Percentiles rank a stretch among this genome's conserved stretches.
These are phyloP conservation scores for Bryconaethiops microstoma DNA, from an alignment of 2,797 vertebrate genomes.

Conservation along the genomic window DNA sequence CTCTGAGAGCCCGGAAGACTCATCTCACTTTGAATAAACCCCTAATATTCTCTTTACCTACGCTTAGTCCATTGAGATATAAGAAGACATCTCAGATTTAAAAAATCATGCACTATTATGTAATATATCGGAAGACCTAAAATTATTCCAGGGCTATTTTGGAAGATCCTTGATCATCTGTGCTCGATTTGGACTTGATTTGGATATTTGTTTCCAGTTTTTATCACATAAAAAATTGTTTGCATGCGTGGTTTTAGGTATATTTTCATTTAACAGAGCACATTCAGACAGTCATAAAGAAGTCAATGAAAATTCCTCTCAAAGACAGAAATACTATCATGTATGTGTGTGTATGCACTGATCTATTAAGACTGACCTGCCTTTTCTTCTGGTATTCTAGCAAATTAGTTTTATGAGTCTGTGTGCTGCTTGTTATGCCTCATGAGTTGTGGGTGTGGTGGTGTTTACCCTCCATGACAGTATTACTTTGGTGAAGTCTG, in stretches of 20 bases:
- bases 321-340: background rate
- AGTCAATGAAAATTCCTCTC: background rate
- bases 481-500: constrained; percentile 39
- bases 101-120: no score
- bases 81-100: no score
- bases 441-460: constrained; percentile 4
- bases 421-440: background rate
- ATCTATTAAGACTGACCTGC: background rate
- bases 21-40: no score
- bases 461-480: constrained; percentile 27
- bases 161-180: no score
- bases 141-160: no score
- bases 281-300: background rate
- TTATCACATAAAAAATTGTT: no score
- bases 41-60: no score
- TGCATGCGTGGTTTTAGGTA: background rate
- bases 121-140: no score
- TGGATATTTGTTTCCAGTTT: background rate
- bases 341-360: background rate
- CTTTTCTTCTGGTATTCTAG: background rate
- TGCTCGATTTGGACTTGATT: no score
- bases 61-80: no score
- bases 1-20: no score
- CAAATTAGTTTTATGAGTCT: background rate
- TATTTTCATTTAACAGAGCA: background rate